Percentiles rank a stretch among this genome's conserved stretches.
These are phyloP conservation scores for Ephydatia muelleri DNA, from an alignment of 37 sponge, comb jelly and placozoan species.

Conservation along the genomic window DNA sequence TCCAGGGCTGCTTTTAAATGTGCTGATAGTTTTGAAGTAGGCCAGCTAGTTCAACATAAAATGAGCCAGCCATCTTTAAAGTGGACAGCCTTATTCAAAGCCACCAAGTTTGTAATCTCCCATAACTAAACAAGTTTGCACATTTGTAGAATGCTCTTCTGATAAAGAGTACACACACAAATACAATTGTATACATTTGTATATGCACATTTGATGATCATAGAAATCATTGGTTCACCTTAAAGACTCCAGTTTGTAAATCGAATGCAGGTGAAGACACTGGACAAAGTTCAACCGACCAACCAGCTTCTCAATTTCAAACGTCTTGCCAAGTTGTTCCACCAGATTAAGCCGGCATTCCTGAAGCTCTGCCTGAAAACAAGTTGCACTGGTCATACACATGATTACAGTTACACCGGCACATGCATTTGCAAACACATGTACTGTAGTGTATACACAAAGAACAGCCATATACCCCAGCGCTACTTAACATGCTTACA, in stretches of 20 bases:
- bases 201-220: not conserved
- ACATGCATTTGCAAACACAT: constrained; percentile 11
- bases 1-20: too few species aligned
- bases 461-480: not conserved
- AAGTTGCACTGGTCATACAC: constrained; percentile 12
- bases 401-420: not conserved
- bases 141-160: too few species aligned
- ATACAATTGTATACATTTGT: not conserved
- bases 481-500: not conserved
- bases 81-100: too few species aligned
- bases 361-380: constrained; percentile 58
- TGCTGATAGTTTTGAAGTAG: too few species aligned
- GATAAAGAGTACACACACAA: not conserved
- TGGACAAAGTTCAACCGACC: constrained; percentile 67
- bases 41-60: too few species aligned
- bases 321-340: constrained; percentile 49
- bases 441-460: not conserved
- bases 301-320: constrained; percentile 61
- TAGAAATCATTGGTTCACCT: constrained; percentile 22
- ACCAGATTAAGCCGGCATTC: constrained; percentile 65
- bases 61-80: too few species aligned
- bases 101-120: too few species aligned
- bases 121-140: too few species aligned
- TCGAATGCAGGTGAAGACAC: constrained; percentile 78
- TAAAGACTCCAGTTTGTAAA: constrained; percentile 78